Conservation (phyloP, 1,140 invertebrate species). For the Diuraphis noxia region DNA sequence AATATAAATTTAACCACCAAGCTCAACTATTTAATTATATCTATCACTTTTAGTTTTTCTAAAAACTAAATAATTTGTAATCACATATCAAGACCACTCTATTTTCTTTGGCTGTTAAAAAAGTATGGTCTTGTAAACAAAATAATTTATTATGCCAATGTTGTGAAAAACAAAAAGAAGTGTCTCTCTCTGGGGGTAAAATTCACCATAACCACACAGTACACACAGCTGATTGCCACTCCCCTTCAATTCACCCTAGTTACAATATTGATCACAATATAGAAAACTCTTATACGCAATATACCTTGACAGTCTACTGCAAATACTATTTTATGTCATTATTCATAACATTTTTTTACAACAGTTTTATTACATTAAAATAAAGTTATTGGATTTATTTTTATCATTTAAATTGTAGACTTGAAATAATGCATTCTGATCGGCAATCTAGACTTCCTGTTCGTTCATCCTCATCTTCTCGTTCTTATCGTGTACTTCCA, state of each 20-base stretch:
- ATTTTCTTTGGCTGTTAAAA: neutral
- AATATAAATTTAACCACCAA: neutral
- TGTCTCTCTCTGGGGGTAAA: slow-evolving; percentile 39
- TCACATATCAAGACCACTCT: neutral
- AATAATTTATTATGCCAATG: neutral
- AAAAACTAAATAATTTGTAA: too few species aligned
- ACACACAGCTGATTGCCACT: slow-evolving; percentile 43
- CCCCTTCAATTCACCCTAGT: slow-evolving; percentile 53
- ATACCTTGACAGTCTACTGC: slow-evolving; percentile 8
- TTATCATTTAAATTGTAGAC: neutral
- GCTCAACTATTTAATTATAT: neutral
- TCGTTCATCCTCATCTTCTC: slow-evolving; percentile 52
- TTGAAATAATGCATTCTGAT: slow-evolving; percentile 18
- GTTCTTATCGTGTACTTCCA: slow-evolving; percentile 26
- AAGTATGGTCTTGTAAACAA: neutral
- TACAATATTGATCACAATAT: slow-evolving; percentile 56
- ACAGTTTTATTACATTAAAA: neutral
- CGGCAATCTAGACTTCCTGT: slow-evolving; percentile 33
- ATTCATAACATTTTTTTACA: neutral
- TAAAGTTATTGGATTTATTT: neutral
- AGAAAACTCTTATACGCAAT: slow-evolving; percentile 3
- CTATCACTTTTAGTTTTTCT: neutral
- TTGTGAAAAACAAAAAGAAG: neutral
- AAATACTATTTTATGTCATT: neutral
- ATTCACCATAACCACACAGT: neutral